Evolutionary conservation across 1,140 invertebrate species (phyloP).

Genomic region (Brachystomella parvula): DNA sequence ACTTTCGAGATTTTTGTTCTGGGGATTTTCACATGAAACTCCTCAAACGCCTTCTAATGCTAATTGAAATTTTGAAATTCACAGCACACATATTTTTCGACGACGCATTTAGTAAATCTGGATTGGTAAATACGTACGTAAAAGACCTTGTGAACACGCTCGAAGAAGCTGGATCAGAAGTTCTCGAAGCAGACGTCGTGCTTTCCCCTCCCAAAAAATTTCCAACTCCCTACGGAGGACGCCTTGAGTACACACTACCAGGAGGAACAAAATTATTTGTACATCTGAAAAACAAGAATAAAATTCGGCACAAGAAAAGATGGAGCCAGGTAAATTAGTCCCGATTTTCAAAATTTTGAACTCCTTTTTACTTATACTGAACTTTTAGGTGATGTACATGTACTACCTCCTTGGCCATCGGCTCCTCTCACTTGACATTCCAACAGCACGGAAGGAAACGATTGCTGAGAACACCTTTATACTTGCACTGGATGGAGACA

Average conservation of each 20-base stretch:
- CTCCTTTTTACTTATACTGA: too few species aligned
- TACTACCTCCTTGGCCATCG: slow-evolving; percentile 53
- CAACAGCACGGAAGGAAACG: slow-evolving; percentile 42
- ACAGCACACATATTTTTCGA: slow-evolving; percentile 97
- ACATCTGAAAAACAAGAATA: slow-evolving; percentile 46
- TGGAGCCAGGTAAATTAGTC: slow-evolving; percentile 49
- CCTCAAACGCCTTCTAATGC: too few species aligned
- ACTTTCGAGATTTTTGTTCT: background rate
- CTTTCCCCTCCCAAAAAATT: slow-evolving; percentile 41
- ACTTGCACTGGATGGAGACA: slow-evolving; percentile 51
- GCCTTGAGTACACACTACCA: slow-evolving; percentile 43
- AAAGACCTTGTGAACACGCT: slow-evolving; percentile 36
- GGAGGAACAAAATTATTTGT: slow-evolving; percentile 44
- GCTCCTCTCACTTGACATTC: slow-evolving; percentile 37
- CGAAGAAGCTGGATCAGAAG: slow-evolving; percentile 38
- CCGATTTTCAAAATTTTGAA: too few species aligned
- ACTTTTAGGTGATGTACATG: slow-evolving; percentile 52
- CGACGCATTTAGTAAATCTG: slow-evolving; percentile 66
- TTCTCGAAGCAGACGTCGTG: slow-evolving; percentile 28
- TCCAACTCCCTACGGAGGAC: slow-evolving; percentile 46
- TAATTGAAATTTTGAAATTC: slow-evolving; percentile 40
- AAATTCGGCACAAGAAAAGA: slow-evolving; percentile 46
- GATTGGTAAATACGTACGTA: slow-evolving; percentile 44
- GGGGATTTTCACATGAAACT: background rate
- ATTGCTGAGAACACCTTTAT: slow-evolving; percentile 51